These are phyloP conservation scores for Campylorhamphus procurvoides DNA, from an alignment of 2,113 vertebrate genomes.

Conservation along the genomic window DNA sequence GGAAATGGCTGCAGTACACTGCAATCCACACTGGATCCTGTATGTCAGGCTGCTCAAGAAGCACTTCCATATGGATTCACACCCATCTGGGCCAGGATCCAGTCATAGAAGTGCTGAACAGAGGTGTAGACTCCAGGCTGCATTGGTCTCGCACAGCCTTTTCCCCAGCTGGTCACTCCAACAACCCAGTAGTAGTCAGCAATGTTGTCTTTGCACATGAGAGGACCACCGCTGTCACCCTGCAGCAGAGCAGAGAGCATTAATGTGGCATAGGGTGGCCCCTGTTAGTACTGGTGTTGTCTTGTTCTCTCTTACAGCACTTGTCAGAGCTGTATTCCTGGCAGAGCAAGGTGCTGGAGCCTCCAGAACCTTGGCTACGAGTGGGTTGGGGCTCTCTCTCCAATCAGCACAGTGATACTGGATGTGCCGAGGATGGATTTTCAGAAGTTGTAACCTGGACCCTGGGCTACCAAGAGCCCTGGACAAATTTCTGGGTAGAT, in stretches of 20 bases:
- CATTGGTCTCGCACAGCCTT: background rate
- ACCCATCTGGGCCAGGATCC: background rate
- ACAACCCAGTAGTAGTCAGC: background rate
- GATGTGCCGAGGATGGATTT: background rate
- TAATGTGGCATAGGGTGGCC: background rate
- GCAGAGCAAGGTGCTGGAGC: background rate
- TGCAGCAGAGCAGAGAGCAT: background rate
- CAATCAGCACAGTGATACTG: background rate
- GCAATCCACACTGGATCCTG: accelerated
- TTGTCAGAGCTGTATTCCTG: background rate
- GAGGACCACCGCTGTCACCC: background rate
- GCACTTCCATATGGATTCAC: background rate
- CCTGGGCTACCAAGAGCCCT: no score
- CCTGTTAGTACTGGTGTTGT: background rate
- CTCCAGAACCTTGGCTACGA: background rate
- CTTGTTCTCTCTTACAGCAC: background rate
- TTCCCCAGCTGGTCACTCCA: background rate
- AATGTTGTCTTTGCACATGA: background rate
- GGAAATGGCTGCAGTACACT: accelerated
- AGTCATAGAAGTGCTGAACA: background rate
- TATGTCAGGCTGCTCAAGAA: background rate
- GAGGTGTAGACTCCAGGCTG: background rate
- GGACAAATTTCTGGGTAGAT: background rate
- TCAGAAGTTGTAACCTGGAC: background rate
- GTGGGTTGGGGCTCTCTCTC: background rate